Conservation (phyloP, 1,140 invertebrate genomes). For the Apolygus lucorum region DNA sequence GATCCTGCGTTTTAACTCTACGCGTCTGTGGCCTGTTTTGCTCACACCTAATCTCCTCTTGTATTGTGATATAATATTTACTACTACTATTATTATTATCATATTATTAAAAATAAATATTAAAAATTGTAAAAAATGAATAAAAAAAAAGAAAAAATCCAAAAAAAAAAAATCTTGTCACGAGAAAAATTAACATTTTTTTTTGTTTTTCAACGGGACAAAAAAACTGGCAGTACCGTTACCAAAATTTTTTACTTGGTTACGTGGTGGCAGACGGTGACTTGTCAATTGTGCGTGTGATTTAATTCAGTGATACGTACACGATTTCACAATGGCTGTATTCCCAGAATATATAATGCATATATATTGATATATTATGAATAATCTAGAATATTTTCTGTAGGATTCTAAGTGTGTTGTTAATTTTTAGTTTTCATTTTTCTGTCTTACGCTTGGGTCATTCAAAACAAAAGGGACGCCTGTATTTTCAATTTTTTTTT, state of each 20-base stretch:
- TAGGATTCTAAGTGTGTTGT: conserved; percentile 24
- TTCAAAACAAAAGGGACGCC: not conserved
- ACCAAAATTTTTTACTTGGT: not conserved
- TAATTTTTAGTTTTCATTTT: conserved; percentile 15
- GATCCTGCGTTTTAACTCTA: not conserved
- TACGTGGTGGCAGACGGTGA: conserved; percentile 10
- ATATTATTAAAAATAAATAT: conserved; percentile 19
- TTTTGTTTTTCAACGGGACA: not conserved
- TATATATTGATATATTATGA: conserved; percentile 29
- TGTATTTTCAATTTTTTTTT: conserved; percentile 2
- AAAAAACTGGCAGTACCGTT: conserved; percentile 21
- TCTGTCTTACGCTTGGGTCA: conserved; percentile 9
- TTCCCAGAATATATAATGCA: conserved; percentile 26
- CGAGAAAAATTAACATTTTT: conserved; percentile 5
- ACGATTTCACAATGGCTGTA: conserved; percentile 32
- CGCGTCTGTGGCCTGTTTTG: conserved; percentile 30
- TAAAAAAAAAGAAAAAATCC: conserved; percentile 18
- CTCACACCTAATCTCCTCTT: conserved; percentile 32
- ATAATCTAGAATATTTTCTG: conserved; percentile 27
- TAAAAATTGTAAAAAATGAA: conserved; percentile 13
- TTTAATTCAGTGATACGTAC: conserved; percentile 32
- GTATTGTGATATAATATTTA: conserved; percentile 29
- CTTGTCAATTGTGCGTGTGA: conserved; percentile 28
- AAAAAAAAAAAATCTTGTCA: conserved; percentile 17
- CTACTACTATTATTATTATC: conserved; percentile 18